Evolutionary conservation across 2,888 invertebrate species (phyloP), one percentile per base, ranked within the genome.

Genomic region (Spodoptera exigua): DNA sequence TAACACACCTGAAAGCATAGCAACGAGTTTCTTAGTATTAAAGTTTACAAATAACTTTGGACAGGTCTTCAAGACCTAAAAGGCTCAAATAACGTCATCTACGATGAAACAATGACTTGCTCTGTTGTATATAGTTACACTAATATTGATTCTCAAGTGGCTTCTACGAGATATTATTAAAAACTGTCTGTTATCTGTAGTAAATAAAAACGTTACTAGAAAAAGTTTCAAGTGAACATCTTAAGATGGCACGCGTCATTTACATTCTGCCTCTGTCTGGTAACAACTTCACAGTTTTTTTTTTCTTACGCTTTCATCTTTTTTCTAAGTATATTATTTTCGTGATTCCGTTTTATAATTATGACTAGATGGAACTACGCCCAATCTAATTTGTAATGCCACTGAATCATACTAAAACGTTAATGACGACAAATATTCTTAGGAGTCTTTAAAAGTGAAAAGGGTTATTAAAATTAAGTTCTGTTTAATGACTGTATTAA

Each of bases 251-350:
- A 67, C 60, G 74, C 56, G 43, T 70, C 79, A 57, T 68, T 70
- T 68, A 48, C 48, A 55, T 53, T 61, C 39, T 41, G 53, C 44
- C 67, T 60, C 46, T 49, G 18, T 34, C 7, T 27, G 12, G 40
- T 41, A 56, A 51, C 35, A 32, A 27, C 41, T 44, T 11, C 45
- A 34, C 35, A 49, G 40, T 46, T 40, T 55, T 61, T 59, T n/a
- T n/a, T 61, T 61, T 59, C 32, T 34, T 43, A 54, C 18, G 63
- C 63, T 76, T 73, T 78, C 61, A 66, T 78, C 59, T 64, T 74
- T 70, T 54, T 54, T 35, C 16, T 32, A 1, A 54, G 49, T 37
- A 10, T 40, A 52, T 52, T 35, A 48, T 44, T 40, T 18, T 40
- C 27, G 35, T 49, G 61, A 61, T 55, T 61, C 44, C 47, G 16